Base-by-base conservation (phyloP, 1,140 invertebrate species). In the Lethocerus indicus region DNA sequence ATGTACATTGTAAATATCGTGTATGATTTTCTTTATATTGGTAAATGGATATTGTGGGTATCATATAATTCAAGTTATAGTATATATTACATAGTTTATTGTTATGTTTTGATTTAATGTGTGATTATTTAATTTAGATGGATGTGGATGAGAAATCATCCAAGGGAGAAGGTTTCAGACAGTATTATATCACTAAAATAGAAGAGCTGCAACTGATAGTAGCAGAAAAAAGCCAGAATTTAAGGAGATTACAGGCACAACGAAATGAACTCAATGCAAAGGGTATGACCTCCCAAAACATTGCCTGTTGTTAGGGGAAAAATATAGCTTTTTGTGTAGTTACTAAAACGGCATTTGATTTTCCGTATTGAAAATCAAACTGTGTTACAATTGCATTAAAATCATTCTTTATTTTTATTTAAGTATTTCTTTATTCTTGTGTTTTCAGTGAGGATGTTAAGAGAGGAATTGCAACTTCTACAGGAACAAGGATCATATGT, bases 401-500 rank as follows among this genome's bases (percentile, higher is more conserved):
- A 25, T 32, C 24, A 32, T 14, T 24, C 7, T 25, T 40, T 39
- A 50, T 32, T 53, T 50, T 46, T 23, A 32, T 47, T n/a, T n/a
- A n/a, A 28, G 23, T 37, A 50, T 23, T 25, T 25, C 40, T 51
- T n/a, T 26, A 26, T 47, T 35, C 14, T 29, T 53, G 52, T 58
- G 35, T 57, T 61, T 61, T 32, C 60, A 91, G 94, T 99, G 25
- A 81, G 95, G 41, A 92, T 98, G 87, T 67, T 99, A 27, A 76
- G 95, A 14, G 96, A 99, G 67, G 96, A 99, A 63, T 68, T 99
- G 0, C 94, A 98, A 67, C 72, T 98, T 12, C 71, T 99, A 12
- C 96, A 99, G 69, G 96, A 99, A 62, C 96, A 99, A 70, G 96
- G 96, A 9, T 97, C 92, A 12, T 98, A 99, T 69, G 96, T 99